phyloP scores from a whole-genome alignment of 1,140 invertebrate species.

The Bombus fervidus region DNA sequence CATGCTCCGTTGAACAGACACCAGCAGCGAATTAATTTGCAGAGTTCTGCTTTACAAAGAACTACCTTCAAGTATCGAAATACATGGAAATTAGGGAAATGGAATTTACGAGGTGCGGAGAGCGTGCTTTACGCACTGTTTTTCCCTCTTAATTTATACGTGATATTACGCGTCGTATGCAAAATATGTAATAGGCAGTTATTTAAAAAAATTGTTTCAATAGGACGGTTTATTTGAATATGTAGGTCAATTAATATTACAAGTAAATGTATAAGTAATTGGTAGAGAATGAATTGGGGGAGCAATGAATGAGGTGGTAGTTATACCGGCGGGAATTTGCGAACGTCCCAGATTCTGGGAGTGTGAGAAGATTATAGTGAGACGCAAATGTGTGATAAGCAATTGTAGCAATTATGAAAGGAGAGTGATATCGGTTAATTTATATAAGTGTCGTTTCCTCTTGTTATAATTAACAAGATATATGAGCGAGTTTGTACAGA shows the following conservation, averaged over 20 bases:
- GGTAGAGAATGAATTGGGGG: not conserved
- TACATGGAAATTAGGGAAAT: not conserved
- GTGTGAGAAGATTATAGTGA: not conserved
- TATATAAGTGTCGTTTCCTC: not conserved
- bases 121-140: too few relatives aligned
- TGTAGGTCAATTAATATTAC: not conserved
- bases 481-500: not conserved
- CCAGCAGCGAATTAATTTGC: slow-evolving; percentile 32
- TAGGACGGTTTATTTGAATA: not conserved
- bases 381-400: not conserved
- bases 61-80: slow-evolving; percentile 1
- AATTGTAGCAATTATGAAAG: not conserved
- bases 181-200: not conserved
- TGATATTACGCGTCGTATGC: not conserved
- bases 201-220: not conserved
- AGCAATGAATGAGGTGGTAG: not conserved
- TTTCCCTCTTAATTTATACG: not conserved
- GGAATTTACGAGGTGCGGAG: not conserved
- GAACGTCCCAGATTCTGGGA: not conserved
- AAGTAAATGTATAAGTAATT: not conserved
- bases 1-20: not conserved
- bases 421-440: not conserved
- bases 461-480: not conserved
- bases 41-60: slow-evolving; percentile 14
- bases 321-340: not conserved